phyloP scores from a whole-genome alignment of 2,797 vertebrate species.

The Liasis olivaceus region DNA sequence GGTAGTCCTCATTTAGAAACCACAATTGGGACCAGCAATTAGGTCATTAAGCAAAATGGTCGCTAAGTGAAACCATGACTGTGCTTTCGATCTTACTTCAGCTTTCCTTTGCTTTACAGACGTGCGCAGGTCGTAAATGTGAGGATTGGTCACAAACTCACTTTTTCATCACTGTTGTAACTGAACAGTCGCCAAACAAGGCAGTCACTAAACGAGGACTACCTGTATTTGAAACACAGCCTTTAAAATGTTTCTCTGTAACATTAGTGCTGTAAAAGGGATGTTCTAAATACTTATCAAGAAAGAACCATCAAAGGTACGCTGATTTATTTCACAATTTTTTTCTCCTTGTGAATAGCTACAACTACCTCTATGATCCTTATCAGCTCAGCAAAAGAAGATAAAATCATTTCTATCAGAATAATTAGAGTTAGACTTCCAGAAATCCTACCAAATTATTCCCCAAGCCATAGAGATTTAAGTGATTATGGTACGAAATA shows the following conservation, averaged over 20 bases:
- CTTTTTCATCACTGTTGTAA: no score
- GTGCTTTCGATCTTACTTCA: no score
- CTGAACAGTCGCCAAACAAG: no score
- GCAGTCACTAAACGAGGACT: no score
- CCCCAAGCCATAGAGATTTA: background rate
- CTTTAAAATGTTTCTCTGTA: constrained; percentile 26
- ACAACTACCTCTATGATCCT: background rate
- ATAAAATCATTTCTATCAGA: constrained; percentile 11
- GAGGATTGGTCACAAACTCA: no score
- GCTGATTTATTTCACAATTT: background rate
- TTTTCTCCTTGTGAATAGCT: background rate
- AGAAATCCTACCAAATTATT: background rate
- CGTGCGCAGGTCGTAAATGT: no score
- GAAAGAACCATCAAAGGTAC: background rate
- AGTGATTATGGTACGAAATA: background rate
- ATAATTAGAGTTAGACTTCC: background rate
- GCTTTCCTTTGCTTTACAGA: no score
- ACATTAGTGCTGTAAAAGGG: constrained; percentile 25
- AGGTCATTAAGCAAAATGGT: no score
- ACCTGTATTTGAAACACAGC: constrained; percentile 3
- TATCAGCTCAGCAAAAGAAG: background rate
- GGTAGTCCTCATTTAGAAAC: no score
- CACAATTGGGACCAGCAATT: no score
- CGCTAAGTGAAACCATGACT: no score
- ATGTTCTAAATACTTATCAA: constrained; percentile 29